Evolutionary conservation across 2,888 invertebrate species (phyloP).

Genomic region (Ochropleura plecta): DNA sequence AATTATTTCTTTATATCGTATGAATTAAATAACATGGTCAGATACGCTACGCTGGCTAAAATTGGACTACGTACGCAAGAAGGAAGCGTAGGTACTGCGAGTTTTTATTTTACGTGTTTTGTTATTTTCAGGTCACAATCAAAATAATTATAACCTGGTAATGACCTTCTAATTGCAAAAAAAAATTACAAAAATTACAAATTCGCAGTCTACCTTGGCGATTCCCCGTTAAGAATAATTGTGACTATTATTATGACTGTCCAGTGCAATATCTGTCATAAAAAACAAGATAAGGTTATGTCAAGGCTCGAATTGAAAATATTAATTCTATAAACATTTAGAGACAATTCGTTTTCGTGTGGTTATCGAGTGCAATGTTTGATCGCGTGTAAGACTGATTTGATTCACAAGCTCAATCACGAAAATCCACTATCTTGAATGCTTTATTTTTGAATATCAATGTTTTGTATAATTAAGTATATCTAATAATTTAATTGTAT

Average conservation of each 20-base stretch:
- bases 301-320: slow-evolving; percentile 37
- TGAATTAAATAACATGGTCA: too few species aligned
- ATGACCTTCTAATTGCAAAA: too few species aligned
- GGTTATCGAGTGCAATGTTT: slow-evolving; percentile 49
- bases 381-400: slow-evolving; percentile 78
- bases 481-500: slow-evolving; percentile 54
- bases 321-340: slow-evolving; percentile 27
- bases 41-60: too few species aligned
- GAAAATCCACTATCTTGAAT: slow-evolving; percentile 57
- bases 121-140: too few species aligned
- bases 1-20: too few species aligned
- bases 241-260: not conserved
- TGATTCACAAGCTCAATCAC: slow-evolving; percentile 77
- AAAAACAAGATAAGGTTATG: slow-evolving; percentile 4
- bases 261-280: slow-evolving; percentile 17
- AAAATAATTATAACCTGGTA: too few species aligned
- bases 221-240: too few species aligned
- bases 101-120: too few species aligned
- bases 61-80: too few species aligned
- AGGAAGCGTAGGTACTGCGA: too few species aligned
- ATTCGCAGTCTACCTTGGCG: too few species aligned
- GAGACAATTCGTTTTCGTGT: slow-evolving; percentile 31
- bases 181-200: too few species aligned
- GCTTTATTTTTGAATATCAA: slow-evolving; percentile 70
- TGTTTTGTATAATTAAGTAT: slow-evolving; percentile 63